Percentiles rank a stretch among this genome's conserved stretches.
These are phyloP conservation scores for Molothrus aeneus DNA, from an alignment of 2,797 vertebrate species.

Conservation along the genomic window DNA sequence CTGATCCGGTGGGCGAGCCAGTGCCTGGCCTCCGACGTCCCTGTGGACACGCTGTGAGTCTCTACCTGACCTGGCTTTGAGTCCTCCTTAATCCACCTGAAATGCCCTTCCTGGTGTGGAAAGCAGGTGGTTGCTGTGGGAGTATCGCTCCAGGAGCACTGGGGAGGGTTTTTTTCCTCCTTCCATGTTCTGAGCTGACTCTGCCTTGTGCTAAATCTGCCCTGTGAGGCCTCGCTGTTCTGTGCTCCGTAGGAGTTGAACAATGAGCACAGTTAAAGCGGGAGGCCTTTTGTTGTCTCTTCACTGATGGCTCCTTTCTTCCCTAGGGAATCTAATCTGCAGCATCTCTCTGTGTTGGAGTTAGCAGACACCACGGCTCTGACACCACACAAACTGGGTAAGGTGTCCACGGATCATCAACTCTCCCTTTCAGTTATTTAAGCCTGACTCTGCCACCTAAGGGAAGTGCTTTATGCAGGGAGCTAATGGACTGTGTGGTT, in stretches of 20 bases:
- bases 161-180: not conserved
- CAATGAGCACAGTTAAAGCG: conserved; percentile 19
- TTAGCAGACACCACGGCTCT: conserved; percentile 84
- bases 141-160: not conserved
- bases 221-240: not conserved
- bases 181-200: not conserved
- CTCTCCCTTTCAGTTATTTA: not conserved
- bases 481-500: not conserved
- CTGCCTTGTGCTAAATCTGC: conserved; percentile 22
- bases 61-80: accelerated
- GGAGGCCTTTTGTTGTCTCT: conserved; percentile 27
- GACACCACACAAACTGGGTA: conserved; percentile 81
- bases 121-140: not conserved
- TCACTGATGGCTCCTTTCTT: conserved; percentile 38
- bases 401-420: not conserved
- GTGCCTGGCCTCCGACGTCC: conserved; percentile 82
- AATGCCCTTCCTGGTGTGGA: not conserved
- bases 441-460: not conserved
- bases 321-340: conserved; percentile 91
- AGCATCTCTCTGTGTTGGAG: conserved; percentile 91
- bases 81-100: not conserved
- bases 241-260: not conserved
- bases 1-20: conserved; percentile 88
- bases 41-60: conserved; percentile 90
- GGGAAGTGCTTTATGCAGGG: not conserved